Evolutionary conservation across 2,797 vertebrate species (phyloP), one percentile per base, ranked within the genome.

Genomic region (Bradypus variegatus): DNA sequence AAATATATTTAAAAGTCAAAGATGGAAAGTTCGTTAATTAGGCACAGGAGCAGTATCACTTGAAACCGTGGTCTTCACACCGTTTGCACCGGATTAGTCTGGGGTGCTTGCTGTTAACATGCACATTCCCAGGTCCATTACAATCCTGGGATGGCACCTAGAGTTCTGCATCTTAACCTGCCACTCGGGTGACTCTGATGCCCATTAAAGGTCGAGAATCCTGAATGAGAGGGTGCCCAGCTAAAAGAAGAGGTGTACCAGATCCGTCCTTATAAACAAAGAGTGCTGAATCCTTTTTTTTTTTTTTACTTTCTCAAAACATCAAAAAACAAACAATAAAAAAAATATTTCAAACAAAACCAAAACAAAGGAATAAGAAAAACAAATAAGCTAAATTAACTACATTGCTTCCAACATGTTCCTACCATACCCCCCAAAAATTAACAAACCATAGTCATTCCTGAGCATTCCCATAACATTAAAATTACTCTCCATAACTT

Each of bases 1-100:
- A 84, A 60, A 19, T 89, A 69, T 45, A 31, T 72, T 86, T 77
- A 45, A 80, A 90, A 92, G 84, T 41, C 33, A 87, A 84, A 93
- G 36, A 38, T 60, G 38, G 41, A 60, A 50, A 2, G 21, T 2
- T 86, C n/a, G 67, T 70, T 16, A 60, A 27, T 27, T 25, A 64
- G 31, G 55, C 60, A 50, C 14, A 5, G 53, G 21, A 36, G 23
- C 16, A 11, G 6, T 14, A 25, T 48, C 29, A 29, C 27, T 45
- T 19, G 64, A 75, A 70, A 65, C 31, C 6, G 16, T 18, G 70
- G 19, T 64, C 86, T 53, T 31, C 7, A 25, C 11, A 16, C 8
- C 36, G 23, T 0, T 31, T 3, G 12, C 19, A 48, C 77, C 18
- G 27, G 45, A 91, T 70, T 10, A 73, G 50, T 1, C 67, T 3